Percentiles rank a stretch among this genome's conserved stretches.
Conservation (phyloP, 2,888 invertebrate species). For the Tuta absoluta region DNA sequence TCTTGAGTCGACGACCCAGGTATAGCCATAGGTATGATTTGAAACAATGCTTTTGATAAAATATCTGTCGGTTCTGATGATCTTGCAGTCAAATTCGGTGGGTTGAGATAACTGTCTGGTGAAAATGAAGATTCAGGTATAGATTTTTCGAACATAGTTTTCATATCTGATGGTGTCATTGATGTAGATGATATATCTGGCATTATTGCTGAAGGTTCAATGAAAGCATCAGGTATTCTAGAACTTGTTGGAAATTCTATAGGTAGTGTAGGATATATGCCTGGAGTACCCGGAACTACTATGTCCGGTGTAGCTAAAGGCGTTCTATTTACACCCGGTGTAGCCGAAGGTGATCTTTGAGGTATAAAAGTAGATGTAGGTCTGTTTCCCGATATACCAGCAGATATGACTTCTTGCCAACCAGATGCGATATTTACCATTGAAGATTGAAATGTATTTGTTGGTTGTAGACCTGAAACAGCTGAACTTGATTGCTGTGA, state of each 20-base stretch:
- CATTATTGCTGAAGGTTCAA: neutral
- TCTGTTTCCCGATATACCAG: neutral
- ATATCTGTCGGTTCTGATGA: neutral
- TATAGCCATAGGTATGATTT: constrained; percentile 1
- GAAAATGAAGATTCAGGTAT: neutral
- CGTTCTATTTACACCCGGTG: neutral
- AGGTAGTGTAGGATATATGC: neutral
- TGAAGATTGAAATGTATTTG: neutral
- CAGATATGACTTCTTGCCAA: constrained; percentile 1
- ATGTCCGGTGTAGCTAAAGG: neutral
- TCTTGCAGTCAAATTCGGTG: neutral
- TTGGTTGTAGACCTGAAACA: neutral
- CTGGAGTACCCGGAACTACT: neutral
- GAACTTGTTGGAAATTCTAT: neutral
- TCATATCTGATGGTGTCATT: neutral
- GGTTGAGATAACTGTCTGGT: neutral
- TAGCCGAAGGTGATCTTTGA: neutral
- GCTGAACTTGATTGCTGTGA: neutral
- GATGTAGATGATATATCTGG: neutral
- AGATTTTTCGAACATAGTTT: neutral
- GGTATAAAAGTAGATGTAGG: neutral
- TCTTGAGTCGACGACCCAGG: constrained; percentile 5
- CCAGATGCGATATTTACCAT: neutral
- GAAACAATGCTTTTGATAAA: constrained; percentile 5
- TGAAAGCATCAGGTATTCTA: neutral